Conservation (phyloP, 2,797 vertebrate species). For the Rhabdophis nuchalis region DNA sequence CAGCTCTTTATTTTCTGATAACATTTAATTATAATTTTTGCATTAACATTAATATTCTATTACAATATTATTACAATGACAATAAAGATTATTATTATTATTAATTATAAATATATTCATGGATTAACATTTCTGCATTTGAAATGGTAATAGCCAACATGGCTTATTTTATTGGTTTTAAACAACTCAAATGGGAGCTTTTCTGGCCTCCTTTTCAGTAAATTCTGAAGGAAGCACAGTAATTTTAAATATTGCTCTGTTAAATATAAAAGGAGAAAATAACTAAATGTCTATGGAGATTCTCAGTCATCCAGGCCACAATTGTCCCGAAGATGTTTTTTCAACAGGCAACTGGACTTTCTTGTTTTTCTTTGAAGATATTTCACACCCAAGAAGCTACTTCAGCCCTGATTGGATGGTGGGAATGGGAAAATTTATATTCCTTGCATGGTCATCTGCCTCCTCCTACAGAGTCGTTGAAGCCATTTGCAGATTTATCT, state of each 20-base stretch:
- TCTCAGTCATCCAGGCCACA: no score
- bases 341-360: no score
- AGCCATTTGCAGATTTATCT: no score
- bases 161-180: background rate
- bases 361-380: no score
- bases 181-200: background rate
- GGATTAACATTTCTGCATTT: background rate
- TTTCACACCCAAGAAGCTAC: no score
- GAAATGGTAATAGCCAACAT: background rate
- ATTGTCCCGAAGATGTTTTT: no score
- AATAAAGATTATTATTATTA: no score
- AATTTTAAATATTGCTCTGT: background rate
- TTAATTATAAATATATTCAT: background rate
- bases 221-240: background rate
- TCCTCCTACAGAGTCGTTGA: no score
- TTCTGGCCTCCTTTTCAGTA: background rate
- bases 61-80: no score
- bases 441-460: no score
- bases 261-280: background rate
- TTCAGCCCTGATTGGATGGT: no score
- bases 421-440: no score
- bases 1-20: background rate
- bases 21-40: background rate
- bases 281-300: background rate
- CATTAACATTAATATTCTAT: background rate